Evolutionary conservation across 2,113 vertebrate species (phyloP).

Genomic region (Ceuthmochares aereus): DNA sequence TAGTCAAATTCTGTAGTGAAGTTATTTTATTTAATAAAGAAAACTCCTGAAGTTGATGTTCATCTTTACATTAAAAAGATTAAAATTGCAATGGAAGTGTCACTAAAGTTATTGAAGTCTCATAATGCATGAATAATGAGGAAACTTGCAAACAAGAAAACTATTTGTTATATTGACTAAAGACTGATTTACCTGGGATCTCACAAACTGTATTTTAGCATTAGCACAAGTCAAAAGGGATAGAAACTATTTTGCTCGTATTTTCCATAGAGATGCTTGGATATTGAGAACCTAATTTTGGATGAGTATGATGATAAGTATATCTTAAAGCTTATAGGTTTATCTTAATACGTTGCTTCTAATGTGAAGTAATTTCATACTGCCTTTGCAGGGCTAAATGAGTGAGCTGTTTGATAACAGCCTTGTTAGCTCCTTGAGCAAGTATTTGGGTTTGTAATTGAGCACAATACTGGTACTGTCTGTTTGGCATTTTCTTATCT

Average conservation of each 20-base stretch:
- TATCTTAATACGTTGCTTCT: neutral
- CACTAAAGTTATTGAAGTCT: neutral
- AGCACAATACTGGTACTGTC: accelerated
- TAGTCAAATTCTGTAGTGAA: neutral
- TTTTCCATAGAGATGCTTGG: neutral
- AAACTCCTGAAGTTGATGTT: neutral
- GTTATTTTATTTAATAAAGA: neutral
- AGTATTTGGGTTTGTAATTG: neutral
- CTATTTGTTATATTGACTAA: neutral
- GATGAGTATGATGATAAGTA: neutral
- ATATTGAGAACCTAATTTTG: neutral
- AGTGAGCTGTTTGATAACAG: neutral
- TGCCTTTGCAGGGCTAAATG: neutral
- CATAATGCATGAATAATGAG: neutral
- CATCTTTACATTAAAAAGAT: neutral
- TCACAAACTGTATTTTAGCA: neutral
- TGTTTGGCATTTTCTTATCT: neutral
- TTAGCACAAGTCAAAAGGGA: neutral
- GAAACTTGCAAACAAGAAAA: neutral
- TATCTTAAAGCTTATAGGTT: neutral
- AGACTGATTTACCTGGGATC: neutral
- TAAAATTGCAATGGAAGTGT: neutral
- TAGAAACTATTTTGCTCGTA: neutral
- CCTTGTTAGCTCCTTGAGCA: neutral
- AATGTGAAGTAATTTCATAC: neutral